These are phyloP conservation scores for Drosophila buzzatii DNA, from an alignment of 2,888 invertebrate species.

Conservation along the genomic window DNA sequence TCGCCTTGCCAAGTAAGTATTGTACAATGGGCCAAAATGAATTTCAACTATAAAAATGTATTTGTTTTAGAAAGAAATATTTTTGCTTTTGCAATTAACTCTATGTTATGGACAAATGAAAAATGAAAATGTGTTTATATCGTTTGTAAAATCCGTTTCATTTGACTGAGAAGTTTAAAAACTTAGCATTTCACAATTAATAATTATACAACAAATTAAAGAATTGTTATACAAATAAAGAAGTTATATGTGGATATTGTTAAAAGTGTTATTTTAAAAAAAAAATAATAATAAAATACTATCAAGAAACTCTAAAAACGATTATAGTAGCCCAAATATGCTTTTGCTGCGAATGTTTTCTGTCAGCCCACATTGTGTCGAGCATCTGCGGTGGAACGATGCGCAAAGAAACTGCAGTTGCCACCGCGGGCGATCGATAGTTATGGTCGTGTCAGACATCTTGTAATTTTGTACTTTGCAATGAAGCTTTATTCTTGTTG, in stretches of 20 bases:
- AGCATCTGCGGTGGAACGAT: slow-evolving; percentile 2
- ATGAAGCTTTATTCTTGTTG: slow-evolving; percentile 33
- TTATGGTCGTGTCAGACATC: slow-evolving; percentile 78
- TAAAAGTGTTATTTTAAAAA: neutral
- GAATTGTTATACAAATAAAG: no score
- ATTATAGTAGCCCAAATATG: neutral
- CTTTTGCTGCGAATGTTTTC: neutral
- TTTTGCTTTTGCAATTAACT: neutral
- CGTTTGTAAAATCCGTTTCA: neutral
- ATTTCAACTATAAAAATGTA: neutral
- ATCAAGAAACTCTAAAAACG: no score
- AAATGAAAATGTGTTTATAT: no score
- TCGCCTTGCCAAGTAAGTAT: slow-evolving; percentile 60
- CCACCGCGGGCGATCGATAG: slow-evolving; percentile 70
- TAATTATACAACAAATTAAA: no score
- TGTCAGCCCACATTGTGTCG: slow-evolving; percentile 22
- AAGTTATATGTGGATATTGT: neutral
- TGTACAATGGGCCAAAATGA: slow-evolving; percentile 41
- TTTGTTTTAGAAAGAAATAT: neutral
- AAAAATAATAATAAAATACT: neutral
- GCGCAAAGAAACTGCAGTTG: slow-evolving; percentile 2
- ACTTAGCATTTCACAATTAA: no score
- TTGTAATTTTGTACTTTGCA: slow-evolving; percentile 72
- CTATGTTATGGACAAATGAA: neutral
- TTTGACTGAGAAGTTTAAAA: neutral